phyloP scores from a whole-genome alignment of 2,888 invertebrate genomes.

The Xiphydria camelus region DNA sequence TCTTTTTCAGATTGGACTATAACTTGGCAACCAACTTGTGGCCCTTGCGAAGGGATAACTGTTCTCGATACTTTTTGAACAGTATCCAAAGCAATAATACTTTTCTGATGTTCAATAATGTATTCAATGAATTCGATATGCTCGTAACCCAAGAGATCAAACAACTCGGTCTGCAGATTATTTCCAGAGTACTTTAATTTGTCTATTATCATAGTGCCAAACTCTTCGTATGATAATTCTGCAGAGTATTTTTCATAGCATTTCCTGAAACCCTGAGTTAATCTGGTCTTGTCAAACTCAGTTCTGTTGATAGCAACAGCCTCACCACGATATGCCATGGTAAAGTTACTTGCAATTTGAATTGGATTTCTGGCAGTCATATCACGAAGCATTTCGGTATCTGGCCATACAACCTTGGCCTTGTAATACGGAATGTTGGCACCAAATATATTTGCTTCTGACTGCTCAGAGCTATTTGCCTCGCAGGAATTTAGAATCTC shows the following conservation, averaged over 20 bases:
- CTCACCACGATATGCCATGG: conserved; percentile 37
- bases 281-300: conserved; percentile 63
- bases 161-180: conserved; percentile 79
- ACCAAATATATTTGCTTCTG: conserved; percentile 37
- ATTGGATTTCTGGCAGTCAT: conserved; percentile 33
- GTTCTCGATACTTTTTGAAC: conserved; percentile 29
- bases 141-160: conserved; percentile 89
- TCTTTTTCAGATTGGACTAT: conserved; percentile 84
- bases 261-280: conserved; percentile 62
- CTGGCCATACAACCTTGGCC: conserved; percentile 39
- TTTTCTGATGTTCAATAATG: conserved; percentile 42
- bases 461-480: too few relatives aligned
- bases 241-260: conserved; percentile 56
- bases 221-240: conserved; percentile 64
- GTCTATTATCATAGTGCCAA: conserved; percentile 64
- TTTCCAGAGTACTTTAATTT: conserved; percentile 61
- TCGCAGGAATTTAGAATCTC: too few relatives aligned
- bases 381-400: conserved; percentile 37
- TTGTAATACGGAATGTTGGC: conserved; percentile 37
- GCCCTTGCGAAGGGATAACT: conserved; percentile 51
- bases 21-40: conserved; percentile 78
- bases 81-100: conserved; percentile 30
- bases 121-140: conserved; percentile 51
- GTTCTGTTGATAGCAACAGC: conserved; percentile 16
- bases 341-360: conserved; percentile 37